These are phyloP conservation scores for Sebastes schlegelii DNA, from an alignment of 2,113 vertebrate species.

Conservation along the genomic window DNA sequence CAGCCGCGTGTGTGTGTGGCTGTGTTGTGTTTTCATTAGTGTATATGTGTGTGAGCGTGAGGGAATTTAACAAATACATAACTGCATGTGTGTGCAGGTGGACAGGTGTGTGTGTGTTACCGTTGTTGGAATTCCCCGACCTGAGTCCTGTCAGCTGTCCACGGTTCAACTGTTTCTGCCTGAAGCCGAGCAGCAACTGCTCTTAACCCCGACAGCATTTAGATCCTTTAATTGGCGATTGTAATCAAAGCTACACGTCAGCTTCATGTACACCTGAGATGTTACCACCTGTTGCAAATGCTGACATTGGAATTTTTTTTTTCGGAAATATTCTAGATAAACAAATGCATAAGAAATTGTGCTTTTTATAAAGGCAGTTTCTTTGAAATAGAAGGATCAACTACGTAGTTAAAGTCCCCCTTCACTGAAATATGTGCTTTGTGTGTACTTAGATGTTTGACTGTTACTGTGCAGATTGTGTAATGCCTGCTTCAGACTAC, in stretches of 20 bases:
- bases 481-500: too few relatives aligned
- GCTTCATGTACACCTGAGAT: neutral
- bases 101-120: constrained; percentile 35
- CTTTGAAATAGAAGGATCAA: neutral
- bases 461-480: neutral
- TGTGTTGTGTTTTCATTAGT: neutral
- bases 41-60: neutral
- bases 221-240: neutral
- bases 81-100: constrained; percentile 18
- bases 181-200: constrained; percentile 24
- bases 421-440: neutral
- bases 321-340: neutral
- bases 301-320: neutral
- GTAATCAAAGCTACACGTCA: neutral
- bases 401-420: neutral
- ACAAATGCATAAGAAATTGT: neutral
- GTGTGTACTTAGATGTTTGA: neutral
- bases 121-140: constrained; percentile 61
- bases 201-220: neutral
- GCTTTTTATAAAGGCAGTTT: neutral
- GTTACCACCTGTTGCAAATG: neutral
- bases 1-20: neutral
- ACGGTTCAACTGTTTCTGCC: constrained; percentile 17
- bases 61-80: neutral
- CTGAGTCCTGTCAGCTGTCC: constrained; percentile 46